Conservation (phyloP, 2,113 vertebrate species). For the Tretioscincus oriximinensis region DNA sequence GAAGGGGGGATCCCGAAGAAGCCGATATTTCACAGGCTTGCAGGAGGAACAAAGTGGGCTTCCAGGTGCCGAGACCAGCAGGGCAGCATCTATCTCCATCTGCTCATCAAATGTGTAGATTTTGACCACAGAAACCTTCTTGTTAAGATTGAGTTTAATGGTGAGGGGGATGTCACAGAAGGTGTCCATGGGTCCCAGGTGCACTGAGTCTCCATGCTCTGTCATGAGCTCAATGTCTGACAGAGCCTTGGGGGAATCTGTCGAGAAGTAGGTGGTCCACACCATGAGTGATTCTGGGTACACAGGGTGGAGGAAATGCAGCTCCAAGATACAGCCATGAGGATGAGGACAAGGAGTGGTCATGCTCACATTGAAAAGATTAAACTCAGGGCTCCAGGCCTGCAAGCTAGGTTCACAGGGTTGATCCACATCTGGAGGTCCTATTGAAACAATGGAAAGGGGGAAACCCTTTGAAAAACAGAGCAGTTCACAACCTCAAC, state of each 20-base stretch:
- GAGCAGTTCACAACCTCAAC: not conserved
- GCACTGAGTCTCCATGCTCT: slow-evolving; percentile 77
- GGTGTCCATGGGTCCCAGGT: slow-evolving; percentile 83
- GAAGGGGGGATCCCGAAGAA: slow-evolving; percentile 83
- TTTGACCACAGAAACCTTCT: slow-evolving; percentile 80
- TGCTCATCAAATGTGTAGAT: slow-evolving; percentile 92
- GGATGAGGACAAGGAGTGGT: slow-evolving; percentile 87
- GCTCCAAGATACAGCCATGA: slow-evolving; percentile 86
- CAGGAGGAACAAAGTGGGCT: slow-evolving; percentile 84
- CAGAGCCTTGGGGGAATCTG: slow-evolving; percentile 73
- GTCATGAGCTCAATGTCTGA: slow-evolving; percentile 84
- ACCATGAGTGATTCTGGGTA: slow-evolving; percentile 82
- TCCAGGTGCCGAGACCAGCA: slow-evolving; percentile 82
- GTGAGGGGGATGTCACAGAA: slow-evolving; percentile 93
- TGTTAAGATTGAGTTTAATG: slow-evolving; percentile 76
- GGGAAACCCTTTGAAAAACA: slow-evolving; percentile 1
- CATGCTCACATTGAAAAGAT: slow-evolving; percentile 90
- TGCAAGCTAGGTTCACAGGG: slow-evolving; percentile 92
- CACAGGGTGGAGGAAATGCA: slow-evolving; percentile 83
- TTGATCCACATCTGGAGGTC: slow-evolving; percentile 92
- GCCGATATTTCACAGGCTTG: slow-evolving; percentile 77
- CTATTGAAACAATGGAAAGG: slow-evolving; percentile 59
- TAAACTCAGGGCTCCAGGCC: slow-evolving; percentile 95
- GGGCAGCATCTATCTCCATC: slow-evolving; percentile 90
- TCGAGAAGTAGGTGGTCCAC: slow-evolving; percentile 92